Evolutionary conservation across 2,888 invertebrate genomes (phyloP), one percentile per base, ranked within the genome.

Genomic region (Leptinotarsa tumamoca): DNA sequence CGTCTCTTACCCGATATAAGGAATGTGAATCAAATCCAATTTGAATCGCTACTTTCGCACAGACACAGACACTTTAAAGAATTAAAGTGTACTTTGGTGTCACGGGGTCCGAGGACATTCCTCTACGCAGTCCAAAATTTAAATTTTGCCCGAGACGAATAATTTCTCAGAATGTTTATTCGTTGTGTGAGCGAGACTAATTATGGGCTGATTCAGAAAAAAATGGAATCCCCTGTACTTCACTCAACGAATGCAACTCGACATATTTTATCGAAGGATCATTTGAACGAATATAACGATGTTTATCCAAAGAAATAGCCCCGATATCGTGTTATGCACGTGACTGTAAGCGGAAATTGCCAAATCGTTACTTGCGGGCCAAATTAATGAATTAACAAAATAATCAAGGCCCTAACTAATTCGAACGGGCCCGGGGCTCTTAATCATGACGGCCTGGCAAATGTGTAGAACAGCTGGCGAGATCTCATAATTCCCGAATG

Each of bases 381-480:
- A 85, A 85, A 86, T 86, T 86, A 85, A 86, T 85, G 85, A 85
- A 85, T 86, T 84, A 85, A 85, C 84, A 81, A 85, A 85, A 85
- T 85, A 85, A 86, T 86, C 85, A 82, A 84, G 83, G 80, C 82
- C 81, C 80, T 63, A 43, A 63, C 84, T 83, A 83, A 83, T 82
- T 81, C 82, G 78, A 76, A 79, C 82, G 80, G 82, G 80, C 33
- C 63, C 17, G 81, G 56, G 69, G 82, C 82, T 82, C 83, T 83
- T 83, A 83, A 82, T 83, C 81, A 86, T 85, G 84, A 75, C 82
- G 82, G 82, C 82, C 81, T 82, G 82, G 81, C 73, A 87, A 87
- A 87, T 86, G 87, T 87, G 87, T 84, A 81, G 83, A 85, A 82
- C 87, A 87, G 87, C 87, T 87, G 87, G 86, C 85, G 81, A 80